These are phyloP conservation scores for Notechis scutatus DNA, from an alignment of 2,113 vertebrate genomes.

Conservation along the genomic window DNA sequence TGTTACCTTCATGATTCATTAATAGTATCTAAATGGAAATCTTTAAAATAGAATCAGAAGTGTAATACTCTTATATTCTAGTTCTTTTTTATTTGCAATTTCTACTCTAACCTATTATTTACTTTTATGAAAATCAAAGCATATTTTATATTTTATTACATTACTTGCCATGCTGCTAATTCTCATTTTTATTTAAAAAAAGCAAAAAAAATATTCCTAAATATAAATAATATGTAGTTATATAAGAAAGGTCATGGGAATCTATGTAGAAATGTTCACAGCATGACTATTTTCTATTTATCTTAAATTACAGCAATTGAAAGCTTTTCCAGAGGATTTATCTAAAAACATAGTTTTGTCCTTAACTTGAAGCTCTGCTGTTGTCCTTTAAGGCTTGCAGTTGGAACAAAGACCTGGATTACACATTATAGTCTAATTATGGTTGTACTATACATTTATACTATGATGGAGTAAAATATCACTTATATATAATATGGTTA, in stretches of 20 bases:
- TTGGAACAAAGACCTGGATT: not conserved
- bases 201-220: not conserved
- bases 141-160: not conserved
- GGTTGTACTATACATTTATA: not conserved
- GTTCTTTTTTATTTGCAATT: not conserved
- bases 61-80: not conserved
- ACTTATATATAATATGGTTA: accelerated
- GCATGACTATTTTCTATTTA: not conserved
- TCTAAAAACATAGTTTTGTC: not conserved
- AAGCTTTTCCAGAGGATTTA: not conserved
- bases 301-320: not conserved
- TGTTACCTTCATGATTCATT: constrained; percentile 1
- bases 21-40: not conserved
- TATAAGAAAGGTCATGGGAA: not conserved
- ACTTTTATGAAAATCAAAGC: not conserved
- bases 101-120: not conserved
- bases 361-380: not conserved
- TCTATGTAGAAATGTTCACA: not conserved
- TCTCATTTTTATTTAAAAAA: not conserved
- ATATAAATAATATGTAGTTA: not conserved
- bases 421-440: not conserved
- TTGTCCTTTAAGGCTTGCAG: accelerated
- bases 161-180: not conserved
- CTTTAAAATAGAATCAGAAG: constrained; percentile 3
- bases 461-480: not conserved